Percentiles rank a stretch among this genome's conserved stretches.
Evolutionary conservation across 2,888 invertebrate genomes (phyloP).

Genomic region (Pemphredon lugubris): DNA sequence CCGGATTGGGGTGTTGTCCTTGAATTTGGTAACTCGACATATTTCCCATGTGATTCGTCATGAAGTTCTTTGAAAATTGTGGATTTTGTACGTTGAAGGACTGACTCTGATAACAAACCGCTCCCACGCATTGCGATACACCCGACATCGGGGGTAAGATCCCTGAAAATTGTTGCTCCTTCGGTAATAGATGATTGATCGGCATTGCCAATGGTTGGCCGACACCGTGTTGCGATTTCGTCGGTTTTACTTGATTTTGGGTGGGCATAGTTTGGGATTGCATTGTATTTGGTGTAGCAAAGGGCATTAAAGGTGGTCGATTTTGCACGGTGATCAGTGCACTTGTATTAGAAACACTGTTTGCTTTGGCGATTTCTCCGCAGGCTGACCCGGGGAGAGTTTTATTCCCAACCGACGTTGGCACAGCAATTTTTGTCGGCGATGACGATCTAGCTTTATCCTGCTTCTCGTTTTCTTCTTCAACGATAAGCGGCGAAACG

Average conservation of each 20-base stretch:
- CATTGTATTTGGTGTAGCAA: constrained; percentile 17
- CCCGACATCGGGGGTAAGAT: constrained; percentile 36
- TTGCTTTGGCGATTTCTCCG: constrained; percentile 40
- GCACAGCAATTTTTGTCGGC: constrained; percentile 49
- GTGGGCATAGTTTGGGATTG: constrained; percentile 33
- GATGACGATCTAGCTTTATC: constrained; percentile 34
- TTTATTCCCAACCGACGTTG: constrained; percentile 45
- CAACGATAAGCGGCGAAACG: constrained; percentile 72
- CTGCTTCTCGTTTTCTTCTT: constrained; percentile 65
- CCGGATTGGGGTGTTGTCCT: constrained; percentile 52
- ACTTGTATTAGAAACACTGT: constrained; percentile 31
- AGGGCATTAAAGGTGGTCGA: constrained; percentile 64
- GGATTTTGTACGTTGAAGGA: constrained; percentile 74
- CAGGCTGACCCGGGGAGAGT: constrained; percentile 11
- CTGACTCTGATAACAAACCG: constrained; percentile 68
- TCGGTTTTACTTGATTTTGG: constrained; percentile 39
- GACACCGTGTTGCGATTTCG: constrained; percentile 39
- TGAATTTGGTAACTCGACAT: constrained; percentile 57
- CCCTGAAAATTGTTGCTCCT: constrained; percentile 52
- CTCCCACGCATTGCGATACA: constrained; percentile 49
- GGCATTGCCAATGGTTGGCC: constrained; percentile 47
- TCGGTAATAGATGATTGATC: constrained; percentile 42
- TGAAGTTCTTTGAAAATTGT: constrained; percentile 73
- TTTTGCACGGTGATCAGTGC: constrained; percentile 55
- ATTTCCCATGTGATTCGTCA: constrained; percentile 60